Base-by-base conservation (phyloP, 1,140 invertebrate species). In the Brachionus angularis region DNA sequence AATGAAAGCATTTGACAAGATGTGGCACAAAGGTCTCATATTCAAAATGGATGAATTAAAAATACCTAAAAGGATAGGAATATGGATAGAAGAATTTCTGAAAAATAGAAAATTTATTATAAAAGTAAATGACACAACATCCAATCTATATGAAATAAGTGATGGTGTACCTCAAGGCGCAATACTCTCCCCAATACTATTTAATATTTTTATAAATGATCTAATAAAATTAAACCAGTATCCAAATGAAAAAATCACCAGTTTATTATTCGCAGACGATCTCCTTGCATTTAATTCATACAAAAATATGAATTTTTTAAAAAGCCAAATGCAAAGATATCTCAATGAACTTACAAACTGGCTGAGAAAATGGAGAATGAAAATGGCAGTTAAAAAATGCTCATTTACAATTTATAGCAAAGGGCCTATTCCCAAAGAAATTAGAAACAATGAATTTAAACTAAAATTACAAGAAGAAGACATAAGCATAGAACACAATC, bases 141-240 rank as follows among this genome's bases (percentile, higher is more conserved):
- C n/a, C n/a, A n/a, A n/a, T n/a, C n/a, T n/a, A n/a, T n/a, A n/a
- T n/a, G n/a, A n/a, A n/a, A n/a, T n/a, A n/a, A n/a, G n/a, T n/a
- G n/a, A n/a, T n/a, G n/a, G n/a, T n/a, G n/a, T n/a, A n/a, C n/a
- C n/a, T n/a, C n/a, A n/a, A n/a, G n/a, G n/a, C n/a, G n/a, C n/a
- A n/a, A n/a, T n/a, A n/a, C n/a, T n/a, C n/a, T n/a, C n/a, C n/a
- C n/a, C n/a, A n/a, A n/a, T n/a, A n/a, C n/a, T n/a, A n/a, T n/a
- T n/a, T n/a, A n/a, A n/a, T n/a, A n/a, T 53, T 12, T 53, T 31
- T 53, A 53, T 33, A 31, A 53, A 53, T 53, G 50, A 53, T 18
- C 31, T 53, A 31, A 53, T 33, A 31, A 29, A 53, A 33, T 53
- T 7, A n/a, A 53, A 53, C 29, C n/a, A 31, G 12, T 53, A 33